Evolutionary conservation across 2,113 vertebrate genomes (phyloP), one percentile per base, ranked within the genome.

Genomic region (Poeciliopsis occidentalis): DNA sequence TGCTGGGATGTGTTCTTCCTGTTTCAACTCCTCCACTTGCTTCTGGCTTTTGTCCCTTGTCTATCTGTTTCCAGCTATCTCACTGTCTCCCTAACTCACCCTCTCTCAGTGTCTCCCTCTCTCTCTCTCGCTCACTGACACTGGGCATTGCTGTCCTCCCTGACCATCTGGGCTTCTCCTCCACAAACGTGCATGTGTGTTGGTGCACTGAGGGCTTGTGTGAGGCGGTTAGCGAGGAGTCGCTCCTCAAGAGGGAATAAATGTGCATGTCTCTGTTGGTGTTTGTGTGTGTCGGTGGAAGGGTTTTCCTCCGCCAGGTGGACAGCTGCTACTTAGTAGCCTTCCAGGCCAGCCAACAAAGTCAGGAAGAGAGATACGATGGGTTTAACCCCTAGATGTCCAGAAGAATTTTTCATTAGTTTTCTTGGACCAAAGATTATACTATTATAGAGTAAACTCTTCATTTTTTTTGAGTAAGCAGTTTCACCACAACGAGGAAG

Each of bases 291-390:
- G 71, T 86, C 84, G 61, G 87, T 78, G 47, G 82, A 89, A 88
- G 82, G 72, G 79, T 80, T 83, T 89, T 92, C 84, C 88, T 92
- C 86, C 86, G 93, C 93, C 93, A 94, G 92, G 92, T 93, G 90
- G 91, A 93, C 93, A 94, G 92, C 91, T 94, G 93, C 88, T 93
- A 88, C 89, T 93, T 93, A 92, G 91, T 80, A 83, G 84, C 91
- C 87, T 90, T 89, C 88, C 87, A 87, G 86, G 81, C 63, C 73
- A 82, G 89, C 87, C 90, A 88, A 90, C 83, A 86, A 91, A 89
- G 89, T 87, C 87, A 85, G 88, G 44, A 78, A 89, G 75, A 76
- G 79, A 75, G 82, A 83, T 74, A 82, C 87, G 82, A 76, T 66
- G 70, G 73, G 71, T 75, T 91, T 92, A 93, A 93, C 92, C 69